Base-by-base conservation (phyloP, 2,888 invertebrate species). In the Netelia melanura region DNA sequence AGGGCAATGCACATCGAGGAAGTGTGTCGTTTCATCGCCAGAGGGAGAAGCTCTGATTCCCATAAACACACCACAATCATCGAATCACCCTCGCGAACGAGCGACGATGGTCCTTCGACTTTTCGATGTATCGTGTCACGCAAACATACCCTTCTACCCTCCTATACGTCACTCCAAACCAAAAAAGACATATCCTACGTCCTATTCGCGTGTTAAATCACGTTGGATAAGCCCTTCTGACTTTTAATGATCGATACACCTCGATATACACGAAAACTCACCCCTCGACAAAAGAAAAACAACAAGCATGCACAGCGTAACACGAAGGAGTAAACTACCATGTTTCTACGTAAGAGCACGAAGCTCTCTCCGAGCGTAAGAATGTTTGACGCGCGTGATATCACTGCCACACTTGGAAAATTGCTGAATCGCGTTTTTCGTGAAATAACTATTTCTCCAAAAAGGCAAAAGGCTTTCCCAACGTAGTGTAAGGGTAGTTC, bases 361-460 rank as follows among this genome's bases (percentile, higher is more conserved):
- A 23, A 23, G 71, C 64, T 17, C 80, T 71, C 64, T 21, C 23
- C 3, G 48, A 56, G 14, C 11, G 38, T 62, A 65, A 78, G 68
- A 58, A 62, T 68, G 54, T 81, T 72, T 30, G 17, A 38, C 64
- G 70, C 56, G 58, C 62, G 54, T 52, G 52, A 67, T 38, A 30
- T 68, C 64, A 30, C 30, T 3, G 0, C 30, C 30, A 30, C 30
- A 30, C 5, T 30, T 74, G 23, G 74, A 68, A 77, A 85, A 81
- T 81, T 62, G 80, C 83, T 81, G 84, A 85, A 83, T 77, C 76
- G 85, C 83, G 80, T 85, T 83, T 30, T 83, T 54, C 72, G 62
- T 58, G 54, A 71, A 83, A 68, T 76, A 43, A 58, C 77, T 72
- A 5, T 30, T 30, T 30, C 5, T 30, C 30, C 6, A 3, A 30